Conservation (phyloP, 1,140 invertebrate genomes). For the Idris sp. region DNA sequence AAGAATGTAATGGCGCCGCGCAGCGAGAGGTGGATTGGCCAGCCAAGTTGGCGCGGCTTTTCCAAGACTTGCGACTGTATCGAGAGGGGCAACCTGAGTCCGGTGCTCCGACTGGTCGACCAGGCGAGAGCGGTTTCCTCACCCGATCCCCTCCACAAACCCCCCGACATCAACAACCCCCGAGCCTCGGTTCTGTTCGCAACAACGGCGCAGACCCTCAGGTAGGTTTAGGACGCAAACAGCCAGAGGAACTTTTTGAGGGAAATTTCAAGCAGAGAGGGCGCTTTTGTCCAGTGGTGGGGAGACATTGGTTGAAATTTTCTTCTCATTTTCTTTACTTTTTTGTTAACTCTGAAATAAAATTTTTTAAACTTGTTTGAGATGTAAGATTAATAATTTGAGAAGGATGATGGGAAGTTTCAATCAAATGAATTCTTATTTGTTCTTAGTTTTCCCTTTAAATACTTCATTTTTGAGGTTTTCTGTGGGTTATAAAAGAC, state of each 20-base stretch:
- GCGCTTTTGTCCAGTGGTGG: neutral
- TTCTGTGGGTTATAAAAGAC: too few relatives aligned
- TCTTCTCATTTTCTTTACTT: too few relatives aligned
- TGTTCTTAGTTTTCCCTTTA: too few relatives aligned
- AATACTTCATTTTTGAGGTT: too few relatives aligned
- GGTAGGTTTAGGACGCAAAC: constrained; percentile 68
- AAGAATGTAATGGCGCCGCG: constrained; percentile 55
- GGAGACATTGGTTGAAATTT: too few relatives aligned
- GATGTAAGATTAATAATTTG: too few relatives aligned
- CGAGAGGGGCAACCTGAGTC: constrained; percentile 71
- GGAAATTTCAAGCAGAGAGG: neutral
- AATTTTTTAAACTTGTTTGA: too few relatives aligned
- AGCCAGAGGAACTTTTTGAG: constrained; percentile 1
- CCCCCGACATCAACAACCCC: constrained; percentile 71
- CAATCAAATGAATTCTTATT: too few relatives aligned
- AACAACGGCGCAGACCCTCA: constrained; percentile 72
- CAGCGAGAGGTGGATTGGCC: constrained; percentile 61
- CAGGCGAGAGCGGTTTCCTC: constrained; percentile 79
- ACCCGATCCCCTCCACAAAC: constrained; percentile 78
- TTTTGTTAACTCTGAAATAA: too few relatives aligned
- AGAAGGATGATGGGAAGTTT: too few relatives aligned
- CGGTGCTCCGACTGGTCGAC: constrained; percentile 70
- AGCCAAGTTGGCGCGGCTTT: constrained; percentile 70
- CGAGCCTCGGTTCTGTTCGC: constrained; percentile 72
- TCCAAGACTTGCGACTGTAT: constrained; percentile 76